A percentile compares a stretch with the other conserved stretches of the same genome.
phyloP scores from a whole-genome alignment of 2,888 invertebrate species.

The Graphium colonna region DNA sequence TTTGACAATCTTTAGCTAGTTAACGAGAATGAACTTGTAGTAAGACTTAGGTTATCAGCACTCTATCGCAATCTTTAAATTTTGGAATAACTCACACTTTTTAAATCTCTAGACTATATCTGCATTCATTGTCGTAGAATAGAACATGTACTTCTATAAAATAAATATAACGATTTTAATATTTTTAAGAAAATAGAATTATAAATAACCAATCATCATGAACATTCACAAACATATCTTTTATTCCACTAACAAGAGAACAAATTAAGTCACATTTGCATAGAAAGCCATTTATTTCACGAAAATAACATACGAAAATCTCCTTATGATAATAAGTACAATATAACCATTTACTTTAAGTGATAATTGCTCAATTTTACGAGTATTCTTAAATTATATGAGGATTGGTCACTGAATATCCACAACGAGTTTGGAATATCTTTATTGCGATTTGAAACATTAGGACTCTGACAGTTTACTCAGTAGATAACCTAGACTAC shows the following conservation, averaged over 20 bases:
- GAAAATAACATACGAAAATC: conserved; percentile 41
- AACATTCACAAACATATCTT: background rate
- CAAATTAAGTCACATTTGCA: conserved; percentile 18
- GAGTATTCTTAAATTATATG: conserved; percentile 34
- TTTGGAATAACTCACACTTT: conserved; percentile 21
- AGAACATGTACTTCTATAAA: conserved; percentile 67
- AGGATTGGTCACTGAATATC: conserved; percentile 25
- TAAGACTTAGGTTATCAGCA: conserved; percentile 28
- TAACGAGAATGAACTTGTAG: conserved; percentile 42
- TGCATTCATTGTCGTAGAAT: conserved; percentile 66
- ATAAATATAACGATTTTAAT: conserved; percentile 70
- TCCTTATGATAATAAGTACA: conserved; percentile 69
- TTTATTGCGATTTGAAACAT: conserved; percentile 13
- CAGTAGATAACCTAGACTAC: too few species aligned
- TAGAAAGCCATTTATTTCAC: conserved; percentile 26
- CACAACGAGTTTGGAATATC: conserved; percentile 9
- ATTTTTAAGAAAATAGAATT: conserved; percentile 50
- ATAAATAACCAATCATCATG: conserved; percentile 14
- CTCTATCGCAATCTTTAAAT: conserved; percentile 23
- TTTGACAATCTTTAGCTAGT: conserved; percentile 41
- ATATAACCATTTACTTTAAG: conserved; percentile 65
- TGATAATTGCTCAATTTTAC: conserved; percentile 73
- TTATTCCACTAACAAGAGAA: conserved; percentile 14
- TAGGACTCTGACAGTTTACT: background rate
- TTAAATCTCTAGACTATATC: conserved; percentile 19